phyloP scores from a whole-genome alignment of 2,113 vertebrate species.

The Gnathonemus longibarbis region DNA sequence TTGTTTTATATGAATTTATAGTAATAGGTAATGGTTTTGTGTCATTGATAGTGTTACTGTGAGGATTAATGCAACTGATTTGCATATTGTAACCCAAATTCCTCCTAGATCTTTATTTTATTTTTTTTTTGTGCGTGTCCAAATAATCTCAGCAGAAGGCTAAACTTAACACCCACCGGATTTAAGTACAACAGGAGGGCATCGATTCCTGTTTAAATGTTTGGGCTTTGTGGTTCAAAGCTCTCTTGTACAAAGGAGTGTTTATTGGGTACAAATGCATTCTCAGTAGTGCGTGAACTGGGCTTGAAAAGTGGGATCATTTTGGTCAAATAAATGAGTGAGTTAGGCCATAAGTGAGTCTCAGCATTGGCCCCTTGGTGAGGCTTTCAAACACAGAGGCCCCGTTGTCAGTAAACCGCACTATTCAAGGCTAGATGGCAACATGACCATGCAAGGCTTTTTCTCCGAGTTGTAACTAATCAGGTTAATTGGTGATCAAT shows the following conservation, averaged over 20 bases:
- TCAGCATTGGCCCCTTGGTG: conserved; percentile 60
- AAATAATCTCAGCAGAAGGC: neutral
- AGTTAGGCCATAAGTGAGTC: conserved; percentile 48
- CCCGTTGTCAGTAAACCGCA: conserved; percentile 74
- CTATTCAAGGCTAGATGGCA: conserved; percentile 68
- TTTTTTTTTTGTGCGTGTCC: neutral
- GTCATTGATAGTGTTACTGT: neutral
- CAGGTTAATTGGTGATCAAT: conserved; percentile 99
- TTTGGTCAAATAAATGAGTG: neutral
- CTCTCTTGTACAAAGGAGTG: neutral
- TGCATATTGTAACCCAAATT: neutral
- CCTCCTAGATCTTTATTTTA: neutral
- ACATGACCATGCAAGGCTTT: conserved; percentile 71
- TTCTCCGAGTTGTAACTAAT: conserved; percentile 91
- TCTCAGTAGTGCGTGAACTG: neutral
- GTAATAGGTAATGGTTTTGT: neutral
- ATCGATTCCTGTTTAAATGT: neutral
- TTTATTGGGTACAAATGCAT: neutral
- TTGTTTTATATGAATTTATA: neutral
- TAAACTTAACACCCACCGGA: neutral
- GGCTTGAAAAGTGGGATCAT: neutral
- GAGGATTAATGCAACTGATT: neutral
- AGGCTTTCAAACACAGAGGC: conserved; percentile 64
- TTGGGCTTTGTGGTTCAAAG: neutral
- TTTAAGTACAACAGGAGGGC: neutral